Evolutionary conservation across 2,888 invertebrate species (phyloP).

Genomic region (Eristalinus aeneus): DNA sequence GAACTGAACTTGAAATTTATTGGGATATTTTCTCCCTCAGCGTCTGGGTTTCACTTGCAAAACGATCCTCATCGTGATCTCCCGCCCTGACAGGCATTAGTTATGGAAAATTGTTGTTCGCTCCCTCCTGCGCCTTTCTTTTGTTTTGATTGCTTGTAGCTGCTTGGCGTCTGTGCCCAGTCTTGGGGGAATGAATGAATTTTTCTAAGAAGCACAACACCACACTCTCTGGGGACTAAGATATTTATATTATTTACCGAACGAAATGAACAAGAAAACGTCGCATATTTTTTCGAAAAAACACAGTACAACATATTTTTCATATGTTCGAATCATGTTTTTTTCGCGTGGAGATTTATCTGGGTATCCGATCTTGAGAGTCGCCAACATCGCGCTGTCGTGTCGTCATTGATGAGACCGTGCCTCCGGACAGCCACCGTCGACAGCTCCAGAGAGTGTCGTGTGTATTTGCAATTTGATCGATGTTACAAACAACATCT

Average conservation of each 20-base stretch:
- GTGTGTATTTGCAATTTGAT: slow-evolving; percentile 60
- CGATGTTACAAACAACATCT: slow-evolving; percentile 63
- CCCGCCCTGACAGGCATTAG: slow-evolving; percentile 22
- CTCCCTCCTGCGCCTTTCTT: neutral
- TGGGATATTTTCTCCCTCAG: neutral
- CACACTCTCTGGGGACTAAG: slow-evolving; percentile 8
- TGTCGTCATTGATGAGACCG: slow-evolving; percentile 42
- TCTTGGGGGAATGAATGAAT: slow-evolving; percentile 34
- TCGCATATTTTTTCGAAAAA: slow-evolving; percentile 19
- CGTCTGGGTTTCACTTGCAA: slow-evolving; percentile 35
- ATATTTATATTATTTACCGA: slow-evolving; percentile 27
- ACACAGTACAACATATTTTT: slow-evolving; percentile 64
- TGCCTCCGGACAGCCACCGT: slow-evolving; percentile 10
- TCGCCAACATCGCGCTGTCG: slow-evolving; percentile 43
- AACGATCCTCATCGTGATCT: slow-evolving; percentile 67
- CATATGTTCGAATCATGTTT: slow-evolving; percentile 66
- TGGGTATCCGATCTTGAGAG: slow-evolving; percentile 63
- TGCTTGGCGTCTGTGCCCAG: neutral
- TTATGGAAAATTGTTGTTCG: slow-evolving; percentile 47
- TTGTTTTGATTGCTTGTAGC: slow-evolving; percentile 5
- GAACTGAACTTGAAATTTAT: neutral
- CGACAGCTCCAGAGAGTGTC: slow-evolving; percentile 8
- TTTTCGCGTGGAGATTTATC: slow-evolving; percentile 56
- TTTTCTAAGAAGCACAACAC: slow-evolving; percentile 52
- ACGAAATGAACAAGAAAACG: neutral